These are phyloP conservation scores for Diabrotica undecimpunctata DNA, from an alignment of 1,140 invertebrate genomes.

Conservation along the genomic window DNA sequence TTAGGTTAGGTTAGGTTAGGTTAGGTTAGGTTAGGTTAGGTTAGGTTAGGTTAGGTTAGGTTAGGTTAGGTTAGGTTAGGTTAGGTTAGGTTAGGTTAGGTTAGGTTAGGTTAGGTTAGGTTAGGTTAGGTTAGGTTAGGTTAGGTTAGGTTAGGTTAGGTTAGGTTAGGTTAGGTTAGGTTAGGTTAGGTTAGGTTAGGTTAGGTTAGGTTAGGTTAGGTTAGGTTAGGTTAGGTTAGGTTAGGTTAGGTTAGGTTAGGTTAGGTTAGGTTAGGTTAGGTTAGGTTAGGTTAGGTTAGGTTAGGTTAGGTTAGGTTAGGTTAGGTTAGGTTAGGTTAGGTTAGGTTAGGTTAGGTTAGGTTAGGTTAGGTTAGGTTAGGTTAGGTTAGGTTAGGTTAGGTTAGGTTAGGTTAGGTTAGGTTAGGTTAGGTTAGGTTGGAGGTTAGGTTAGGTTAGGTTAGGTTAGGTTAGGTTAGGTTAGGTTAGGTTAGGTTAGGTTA, in stretches of 20 bases:
- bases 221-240: constrained; percentile 26
- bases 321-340: constrained; percentile 11
- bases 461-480: constrained; percentile 8
- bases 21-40: constrained; percentile 37
- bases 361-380: constrained; percentile 8
- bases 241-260: constrained; percentile 40
- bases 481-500: constrained; percentile 10
- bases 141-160: constrained; percentile 39
- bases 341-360: constrained; percentile 11
- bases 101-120: constrained; percentile 31
- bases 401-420: constrained; percentile 9
- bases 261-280: constrained; percentile 11
- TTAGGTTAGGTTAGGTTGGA: constrained; percentile 8
- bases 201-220: constrained; percentile 36
- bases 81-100: constrained; percentile 31
- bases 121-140: constrained; percentile 35
- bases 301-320: constrained; percentile 11
- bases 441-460: constrained; percentile 6
- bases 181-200: constrained; percentile 40
- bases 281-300: constrained; percentile 11
- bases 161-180: constrained; percentile 36
- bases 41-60: constrained; percentile 39
- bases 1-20: constrained; percentile 37
- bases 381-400: constrained; percentile 5
- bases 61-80: constrained; percentile 40